A percentile compares a stretch with the other conserved stretches of the same genome.
Evolutionary conservation across 2,113 vertebrate genomes (phyloP).

Genomic region (Lepisosteus oculatus): DNA sequence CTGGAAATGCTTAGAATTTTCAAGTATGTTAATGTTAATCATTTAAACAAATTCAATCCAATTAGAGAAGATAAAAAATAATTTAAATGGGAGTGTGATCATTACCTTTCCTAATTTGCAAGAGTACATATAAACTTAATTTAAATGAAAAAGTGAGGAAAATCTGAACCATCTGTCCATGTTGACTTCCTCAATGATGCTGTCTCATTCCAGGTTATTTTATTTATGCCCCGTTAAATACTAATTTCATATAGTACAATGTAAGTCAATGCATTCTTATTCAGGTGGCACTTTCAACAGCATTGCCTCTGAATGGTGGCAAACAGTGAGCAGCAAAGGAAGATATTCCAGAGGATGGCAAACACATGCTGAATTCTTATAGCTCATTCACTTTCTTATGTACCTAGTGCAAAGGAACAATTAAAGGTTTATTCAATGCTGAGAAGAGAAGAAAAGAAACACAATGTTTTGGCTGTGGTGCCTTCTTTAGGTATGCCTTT

Average conservation of each 20-base stretch:
- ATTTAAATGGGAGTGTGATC: conserved; percentile 47
- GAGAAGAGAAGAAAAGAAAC: too few species aligned
- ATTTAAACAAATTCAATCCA: conserved; percentile 55
- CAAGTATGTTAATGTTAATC: conserved; percentile 43
- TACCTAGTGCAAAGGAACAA: too few species aligned
- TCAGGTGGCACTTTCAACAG: too few species aligned
- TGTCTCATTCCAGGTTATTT: conserved; percentile 63
- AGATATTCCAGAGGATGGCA: too few species aligned
- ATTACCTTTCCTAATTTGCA: conserved; percentile 70
- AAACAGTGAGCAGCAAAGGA: too few species aligned
- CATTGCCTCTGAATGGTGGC: too few species aligned
- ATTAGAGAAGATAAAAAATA: conserved; percentile 52
- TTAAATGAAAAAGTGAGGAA: conserved; percentile 83
- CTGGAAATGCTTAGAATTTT: neutral
- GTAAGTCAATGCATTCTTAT: conserved; percentile 7
- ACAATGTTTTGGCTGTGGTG: too few species aligned
- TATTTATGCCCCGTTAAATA: conserved; percentile 76
- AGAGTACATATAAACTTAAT: conserved; percentile 74
- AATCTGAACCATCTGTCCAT: conserved; percentile 87
- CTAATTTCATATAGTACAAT: conserved; percentile 60
- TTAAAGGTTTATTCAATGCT: too few species aligned
- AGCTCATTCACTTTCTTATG: too few species aligned
- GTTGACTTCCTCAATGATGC: conserved; percentile 69
- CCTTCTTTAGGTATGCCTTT: too few species aligned
- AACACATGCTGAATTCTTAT: too few species aligned